Percentiles rank a stretch among this genome's conserved stretches.
phyloP scores from a whole-genome alignment of 2,797 vertebrate species.

The Notamacropus eugenii region DNA sequence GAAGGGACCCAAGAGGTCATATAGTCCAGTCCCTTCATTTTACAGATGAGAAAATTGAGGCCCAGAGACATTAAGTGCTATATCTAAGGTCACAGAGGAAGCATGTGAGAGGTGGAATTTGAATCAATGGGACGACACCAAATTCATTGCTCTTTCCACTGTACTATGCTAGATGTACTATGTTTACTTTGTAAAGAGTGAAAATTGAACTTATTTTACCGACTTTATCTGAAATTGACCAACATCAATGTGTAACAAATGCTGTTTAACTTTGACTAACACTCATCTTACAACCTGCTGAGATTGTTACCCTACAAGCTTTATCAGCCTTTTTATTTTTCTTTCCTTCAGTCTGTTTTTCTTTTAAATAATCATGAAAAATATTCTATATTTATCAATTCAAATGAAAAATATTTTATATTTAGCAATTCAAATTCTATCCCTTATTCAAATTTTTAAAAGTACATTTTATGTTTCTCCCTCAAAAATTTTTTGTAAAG shows the following conservation, averaged over 20 bases:
- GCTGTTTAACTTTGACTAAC: neutral
- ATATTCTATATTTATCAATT: neutral
- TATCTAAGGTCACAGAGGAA: neutral
- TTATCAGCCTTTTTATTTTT: neutral
- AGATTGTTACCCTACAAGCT: neutral
- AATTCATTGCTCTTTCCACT: neutral
- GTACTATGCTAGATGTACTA: neutral
- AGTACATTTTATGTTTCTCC: neutral
- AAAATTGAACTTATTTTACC: neutral
- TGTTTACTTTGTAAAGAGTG: neutral
- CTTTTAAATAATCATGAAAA: neutral
- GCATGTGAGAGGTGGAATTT: neutral
- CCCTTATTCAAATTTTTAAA: neutral
- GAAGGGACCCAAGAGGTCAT: neutral
- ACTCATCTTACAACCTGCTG: neutral
- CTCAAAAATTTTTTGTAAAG: neutral
- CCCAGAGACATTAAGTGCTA: neutral
- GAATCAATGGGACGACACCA: neutral
- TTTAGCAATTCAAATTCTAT: neutral
- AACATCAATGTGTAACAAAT: neutral
- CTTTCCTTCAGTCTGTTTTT: neutral
- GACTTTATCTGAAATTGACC: neutral
- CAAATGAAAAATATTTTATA: neutral
- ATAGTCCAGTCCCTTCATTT: neutral
- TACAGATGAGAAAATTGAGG: neutral